Conservation (phyloP, 2,113 vertebrate species). For the Myanophis thanlyinensis region DNA sequence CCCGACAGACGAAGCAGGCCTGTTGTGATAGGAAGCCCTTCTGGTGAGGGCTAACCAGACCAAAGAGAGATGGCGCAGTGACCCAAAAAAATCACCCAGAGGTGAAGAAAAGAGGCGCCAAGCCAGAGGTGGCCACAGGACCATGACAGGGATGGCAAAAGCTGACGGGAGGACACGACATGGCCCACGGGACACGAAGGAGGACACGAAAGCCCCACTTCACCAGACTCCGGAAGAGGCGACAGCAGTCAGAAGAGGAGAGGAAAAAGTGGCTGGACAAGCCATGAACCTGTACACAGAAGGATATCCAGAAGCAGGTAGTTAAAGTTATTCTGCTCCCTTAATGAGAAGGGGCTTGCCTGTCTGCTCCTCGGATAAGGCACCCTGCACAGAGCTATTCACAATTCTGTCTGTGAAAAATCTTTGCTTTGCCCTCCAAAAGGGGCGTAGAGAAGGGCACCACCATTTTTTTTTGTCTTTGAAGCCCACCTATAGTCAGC, state of each 20-base stretch:
- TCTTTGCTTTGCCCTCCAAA: neutral
- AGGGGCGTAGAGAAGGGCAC: neutral
- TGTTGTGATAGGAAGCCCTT: neutral
- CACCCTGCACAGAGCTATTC: neutral
- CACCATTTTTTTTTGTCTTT: neutral
- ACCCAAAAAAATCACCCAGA: neutral
- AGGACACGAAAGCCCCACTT: neutral
- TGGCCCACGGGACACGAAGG: too few species aligned
- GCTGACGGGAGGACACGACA: too few species aligned
- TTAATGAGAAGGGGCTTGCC: neutral
- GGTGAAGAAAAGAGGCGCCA: neutral
- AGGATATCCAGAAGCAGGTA: too few species aligned
- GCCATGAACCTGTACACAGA: too few species aligned
- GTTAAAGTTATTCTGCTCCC: too few species aligned
- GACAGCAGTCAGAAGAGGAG: neutral
- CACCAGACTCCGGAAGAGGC: too few species aligned
- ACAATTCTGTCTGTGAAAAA: neutral
- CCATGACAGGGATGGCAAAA: neutral
- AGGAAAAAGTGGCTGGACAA: neutral
- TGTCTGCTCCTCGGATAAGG: neutral
- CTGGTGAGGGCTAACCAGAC: neutral
- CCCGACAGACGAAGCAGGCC: neutral
- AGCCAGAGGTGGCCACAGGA: too few species aligned
- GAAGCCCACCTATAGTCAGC: neutral
- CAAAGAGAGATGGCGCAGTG: neutral